phyloP scores from a whole-genome alignment of 2,113 vertebrate genomes.

The Myrmophylax atrothorax region DNA sequence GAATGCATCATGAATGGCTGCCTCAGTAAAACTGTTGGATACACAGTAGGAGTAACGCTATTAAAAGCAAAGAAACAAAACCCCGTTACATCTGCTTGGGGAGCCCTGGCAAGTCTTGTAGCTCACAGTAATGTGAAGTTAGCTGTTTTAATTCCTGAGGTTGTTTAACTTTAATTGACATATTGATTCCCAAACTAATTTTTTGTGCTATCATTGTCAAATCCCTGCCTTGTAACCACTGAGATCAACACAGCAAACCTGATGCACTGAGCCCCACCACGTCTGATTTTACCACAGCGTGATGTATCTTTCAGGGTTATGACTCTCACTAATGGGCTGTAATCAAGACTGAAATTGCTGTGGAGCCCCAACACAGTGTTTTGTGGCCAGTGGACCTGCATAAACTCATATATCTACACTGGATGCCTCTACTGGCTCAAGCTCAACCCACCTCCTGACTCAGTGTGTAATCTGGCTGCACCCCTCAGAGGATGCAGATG shows the following conservation, averaged over 20 bases:
- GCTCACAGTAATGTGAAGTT: background rate
- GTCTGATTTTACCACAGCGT: background rate
- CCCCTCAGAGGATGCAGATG: background rate
- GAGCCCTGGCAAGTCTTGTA: background rate
- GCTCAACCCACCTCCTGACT: background rate
- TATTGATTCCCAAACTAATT: background rate
- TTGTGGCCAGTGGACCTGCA: background rate
- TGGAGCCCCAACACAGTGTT: background rate
- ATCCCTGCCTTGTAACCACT: background rate
- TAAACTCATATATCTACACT: background rate
- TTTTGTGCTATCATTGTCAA: background rate
- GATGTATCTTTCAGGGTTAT: background rate
- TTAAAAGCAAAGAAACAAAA: background rate
- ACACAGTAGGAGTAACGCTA: fast-evolving
- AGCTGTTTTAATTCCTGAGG: background rate
- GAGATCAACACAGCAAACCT: background rate
- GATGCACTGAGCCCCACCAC: background rate
- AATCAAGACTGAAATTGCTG: background rate
- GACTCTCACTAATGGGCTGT: background rate
- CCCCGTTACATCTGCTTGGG: background rate
- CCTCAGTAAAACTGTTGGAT: background rate
- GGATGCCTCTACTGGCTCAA: background rate
- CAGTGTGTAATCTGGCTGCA: background rate
- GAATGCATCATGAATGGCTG: background rate
- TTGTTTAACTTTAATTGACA: constrained; percentile 20